Evolutionary conservation across 2,113 vertebrate genomes (phyloP).

Genomic region (Cervus canadensis): DNA sequence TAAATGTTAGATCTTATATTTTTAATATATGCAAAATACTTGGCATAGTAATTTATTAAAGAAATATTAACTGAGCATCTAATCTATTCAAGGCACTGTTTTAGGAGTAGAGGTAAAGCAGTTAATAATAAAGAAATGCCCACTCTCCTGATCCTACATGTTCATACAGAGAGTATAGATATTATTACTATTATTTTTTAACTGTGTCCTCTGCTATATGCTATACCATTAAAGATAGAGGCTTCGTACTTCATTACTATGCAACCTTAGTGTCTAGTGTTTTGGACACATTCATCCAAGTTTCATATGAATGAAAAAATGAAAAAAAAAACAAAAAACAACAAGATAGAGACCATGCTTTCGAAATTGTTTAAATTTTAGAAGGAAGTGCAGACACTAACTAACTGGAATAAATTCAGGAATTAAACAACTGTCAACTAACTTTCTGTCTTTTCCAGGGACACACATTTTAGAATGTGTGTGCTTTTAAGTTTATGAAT

Average conservation of each 20-base stretch:
- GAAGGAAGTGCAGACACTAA: not conserved
- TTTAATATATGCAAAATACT: not conserved
- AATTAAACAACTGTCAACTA: not conserved
- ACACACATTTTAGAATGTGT: not conserved
- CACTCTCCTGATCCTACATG: not conserved
- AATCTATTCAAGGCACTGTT: not conserved
- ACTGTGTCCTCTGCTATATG: not conserved
- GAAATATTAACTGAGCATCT: not conserved
- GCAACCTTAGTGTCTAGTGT: not conserved
- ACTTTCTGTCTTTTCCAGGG: constrained; percentile 17
- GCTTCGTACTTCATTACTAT: not conserved
- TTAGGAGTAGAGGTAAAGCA: not conserved
- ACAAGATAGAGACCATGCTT: not conserved
- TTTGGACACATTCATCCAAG: not conserved
- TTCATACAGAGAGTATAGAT: not conserved
- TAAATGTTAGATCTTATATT: not conserved
- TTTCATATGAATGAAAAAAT: not conserved
- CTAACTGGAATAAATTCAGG: not conserved
- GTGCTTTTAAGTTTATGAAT: not conserved
- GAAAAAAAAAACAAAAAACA: not conserved
- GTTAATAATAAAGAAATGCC: not conserved
- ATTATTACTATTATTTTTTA: not conserved
- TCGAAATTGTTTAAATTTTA: constrained; percentile 2
- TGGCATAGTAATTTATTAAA: not conserved
- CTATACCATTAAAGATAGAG: not conserved